Percentiles rank a stretch among this genome's conserved stretches.
Conservation (phyloP, 1,140 invertebrate genomes). For the Rhyacophila brunnea region DNA sequence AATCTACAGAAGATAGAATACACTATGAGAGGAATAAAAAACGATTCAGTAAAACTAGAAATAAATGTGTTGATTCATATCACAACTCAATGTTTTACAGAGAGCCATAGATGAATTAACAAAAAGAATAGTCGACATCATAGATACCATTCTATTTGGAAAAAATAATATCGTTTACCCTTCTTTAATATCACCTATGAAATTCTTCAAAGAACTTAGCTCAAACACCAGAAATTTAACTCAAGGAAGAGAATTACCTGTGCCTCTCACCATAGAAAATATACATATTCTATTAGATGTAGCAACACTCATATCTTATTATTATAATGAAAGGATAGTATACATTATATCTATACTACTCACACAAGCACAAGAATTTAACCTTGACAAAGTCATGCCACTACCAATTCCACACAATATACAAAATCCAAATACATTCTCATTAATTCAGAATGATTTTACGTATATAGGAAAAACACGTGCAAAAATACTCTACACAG, state of each 20-base stretch:
- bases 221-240: neutral
- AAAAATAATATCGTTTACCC: conserved; percentile 1
- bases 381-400: neutral
- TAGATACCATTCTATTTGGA: neutral
- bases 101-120: neutral
- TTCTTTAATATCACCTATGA: neutral
- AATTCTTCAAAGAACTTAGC: neutral
- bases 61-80: neutral
- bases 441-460: neutral
- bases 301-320: neutral
- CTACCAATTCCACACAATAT: conserved; percentile 1
- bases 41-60: neutral
- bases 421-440: no score
- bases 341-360: conserved; percentile 1
- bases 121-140: neutral
- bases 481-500: neutral
- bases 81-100: neutral
- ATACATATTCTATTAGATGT: no score
- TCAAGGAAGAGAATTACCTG: conserved; percentile 1
- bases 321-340: neutral
- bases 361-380: neutral
- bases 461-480: neutral
- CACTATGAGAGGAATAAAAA: neutral
- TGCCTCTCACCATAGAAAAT: neutral
- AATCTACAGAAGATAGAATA: neutral